Evolutionary conservation across 2,888 invertebrate species (phyloP).

Genomic region (Plagodis dolabraria): DNA sequence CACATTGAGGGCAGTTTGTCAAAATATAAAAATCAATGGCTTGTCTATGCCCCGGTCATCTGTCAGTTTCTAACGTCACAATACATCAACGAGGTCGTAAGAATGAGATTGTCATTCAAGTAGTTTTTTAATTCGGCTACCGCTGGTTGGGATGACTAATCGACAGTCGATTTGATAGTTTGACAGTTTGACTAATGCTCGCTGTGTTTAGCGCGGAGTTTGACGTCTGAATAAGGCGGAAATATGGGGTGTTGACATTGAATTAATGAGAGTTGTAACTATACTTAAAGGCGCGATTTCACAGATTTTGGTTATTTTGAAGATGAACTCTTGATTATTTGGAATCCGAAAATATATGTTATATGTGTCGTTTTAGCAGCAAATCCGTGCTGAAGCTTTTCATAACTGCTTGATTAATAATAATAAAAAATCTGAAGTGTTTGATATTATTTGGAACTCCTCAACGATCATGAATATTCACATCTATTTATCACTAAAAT

Average conservation of each 20-base stretch:
- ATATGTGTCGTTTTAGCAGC: no score
- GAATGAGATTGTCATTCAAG: constrained; percentile 26
- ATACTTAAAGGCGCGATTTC: constrained; percentile 1
- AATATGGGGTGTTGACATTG: constrained; percentile 59
- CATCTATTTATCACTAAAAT: no score
- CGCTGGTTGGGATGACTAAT: constrained; percentile 70
- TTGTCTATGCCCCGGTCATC: constrained; percentile 28
- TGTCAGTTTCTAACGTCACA: constrained; percentile 47
- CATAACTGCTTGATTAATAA: no score
- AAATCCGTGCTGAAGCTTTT: no score
- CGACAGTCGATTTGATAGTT: constrained; percentile 71
- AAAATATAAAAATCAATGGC: constrained; percentile 43
- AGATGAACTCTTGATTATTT: no score
- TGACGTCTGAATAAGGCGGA: constrained; percentile 65
- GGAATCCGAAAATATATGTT: no score
- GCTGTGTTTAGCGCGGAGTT: constrained; percentile 58
- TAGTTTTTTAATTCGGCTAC: constrained; percentile 57
- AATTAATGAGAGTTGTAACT: constrained; percentile 44
- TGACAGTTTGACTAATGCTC: constrained; percentile 81
- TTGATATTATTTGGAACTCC: no score
- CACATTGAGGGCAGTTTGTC: constrained; percentile 68
- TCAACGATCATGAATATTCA: no score
- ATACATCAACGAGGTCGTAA: constrained; percentile 56
- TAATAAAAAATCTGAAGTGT: no score
- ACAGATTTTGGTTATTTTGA: background rate